These are phyloP conservation scores for Philhelius pedissequus DNA, from an alignment of 2,888 invertebrate genomes.

Conservation along the genomic window DNA sequence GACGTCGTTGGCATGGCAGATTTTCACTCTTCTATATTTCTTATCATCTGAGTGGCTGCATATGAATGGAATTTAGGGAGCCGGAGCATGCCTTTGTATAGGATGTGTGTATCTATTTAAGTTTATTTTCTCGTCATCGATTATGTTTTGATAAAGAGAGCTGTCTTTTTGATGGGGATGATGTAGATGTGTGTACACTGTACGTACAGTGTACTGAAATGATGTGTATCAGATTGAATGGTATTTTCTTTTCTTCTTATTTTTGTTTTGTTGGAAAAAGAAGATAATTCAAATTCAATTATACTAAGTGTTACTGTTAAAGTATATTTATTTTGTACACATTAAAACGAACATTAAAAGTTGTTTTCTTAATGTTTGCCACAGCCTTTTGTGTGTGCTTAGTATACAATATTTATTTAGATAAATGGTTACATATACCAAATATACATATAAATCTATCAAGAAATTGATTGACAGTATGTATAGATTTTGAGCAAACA, in stretches of 20 bases:
- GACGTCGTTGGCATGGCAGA: slow-evolving; percentile 53
- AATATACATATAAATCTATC: not conserved
- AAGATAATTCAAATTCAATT: slow-evolving; percentile 57
- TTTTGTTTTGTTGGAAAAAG: not conserved
- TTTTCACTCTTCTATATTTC: slow-evolving; percentile 54
- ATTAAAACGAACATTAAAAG: slow-evolving; percentile 32
- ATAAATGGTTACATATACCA: too few relatives aligned
- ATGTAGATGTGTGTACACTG: slow-evolving; percentile 16
- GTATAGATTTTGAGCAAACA: not conserved
- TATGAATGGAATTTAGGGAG: slow-evolving; percentile 63
- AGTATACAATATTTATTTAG: not conserved
- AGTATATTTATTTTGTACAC: slow-evolving; percentile 21
- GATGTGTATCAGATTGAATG: slow-evolving; percentile 54
- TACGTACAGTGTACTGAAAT: too few relatives aligned
- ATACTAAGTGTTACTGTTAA: slow-evolving; percentile 39
- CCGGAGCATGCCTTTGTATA: slow-evolving; percentile 35
- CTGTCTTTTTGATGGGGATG: slow-evolving; percentile 19
- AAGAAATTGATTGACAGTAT: not conserved
- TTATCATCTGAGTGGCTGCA: slow-evolving; percentile 65
- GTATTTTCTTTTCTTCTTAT: not conserved
- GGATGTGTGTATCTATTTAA: slow-evolving; percentile 37
- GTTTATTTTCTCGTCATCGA: slow-evolving; percentile 61
- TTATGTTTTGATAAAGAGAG: slow-evolving; percentile 48
- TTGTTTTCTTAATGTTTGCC: slow-evolving; percentile 14
- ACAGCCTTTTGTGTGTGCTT: not conserved